Conservation (phyloP, 2,888 invertebrate genomes). For the Stomorhina lunata region DNA sequence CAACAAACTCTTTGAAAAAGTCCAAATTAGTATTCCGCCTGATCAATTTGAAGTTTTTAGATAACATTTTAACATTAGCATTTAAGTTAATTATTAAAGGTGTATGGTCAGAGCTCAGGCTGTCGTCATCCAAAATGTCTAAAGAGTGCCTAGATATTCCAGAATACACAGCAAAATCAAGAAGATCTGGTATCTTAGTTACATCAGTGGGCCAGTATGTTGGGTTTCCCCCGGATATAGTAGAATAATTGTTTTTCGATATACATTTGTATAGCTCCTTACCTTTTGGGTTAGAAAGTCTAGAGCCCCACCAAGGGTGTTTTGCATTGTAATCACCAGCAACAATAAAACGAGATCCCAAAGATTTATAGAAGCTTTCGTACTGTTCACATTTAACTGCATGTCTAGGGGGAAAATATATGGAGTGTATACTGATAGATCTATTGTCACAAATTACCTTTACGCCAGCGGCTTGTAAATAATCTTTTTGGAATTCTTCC, state of each 20-base stretch:
- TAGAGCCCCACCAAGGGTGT: too few species aligned
- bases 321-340: conserved; percentile 55
- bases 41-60: background rate
- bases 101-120: background rate
- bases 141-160: conserved; percentile 1
- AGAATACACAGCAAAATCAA: background rate
- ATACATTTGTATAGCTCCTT: too few species aligned
- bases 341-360: conserved; percentile 42
- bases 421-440: conserved; percentile 3
- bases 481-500: background rate
- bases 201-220: too few species aligned
- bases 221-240: too few species aligned
- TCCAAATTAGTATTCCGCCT: background rate
- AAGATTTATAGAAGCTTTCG: conserved; percentile 21
- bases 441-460: conserved; percentile 7
- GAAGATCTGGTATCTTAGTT: too few species aligned
- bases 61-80: background rate
- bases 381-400: background rate
- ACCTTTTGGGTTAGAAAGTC: too few species aligned
- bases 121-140: background rate
- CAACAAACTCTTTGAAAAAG: background rate
- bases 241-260: too few species aligned
- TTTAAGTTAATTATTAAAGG: background rate
- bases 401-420: conserved; percentile 30
- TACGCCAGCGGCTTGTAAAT: conserved; percentile 35